phyloP scores from a whole-genome alignment of 1,140 invertebrate species.

The Tetranychus urticae region DNA sequence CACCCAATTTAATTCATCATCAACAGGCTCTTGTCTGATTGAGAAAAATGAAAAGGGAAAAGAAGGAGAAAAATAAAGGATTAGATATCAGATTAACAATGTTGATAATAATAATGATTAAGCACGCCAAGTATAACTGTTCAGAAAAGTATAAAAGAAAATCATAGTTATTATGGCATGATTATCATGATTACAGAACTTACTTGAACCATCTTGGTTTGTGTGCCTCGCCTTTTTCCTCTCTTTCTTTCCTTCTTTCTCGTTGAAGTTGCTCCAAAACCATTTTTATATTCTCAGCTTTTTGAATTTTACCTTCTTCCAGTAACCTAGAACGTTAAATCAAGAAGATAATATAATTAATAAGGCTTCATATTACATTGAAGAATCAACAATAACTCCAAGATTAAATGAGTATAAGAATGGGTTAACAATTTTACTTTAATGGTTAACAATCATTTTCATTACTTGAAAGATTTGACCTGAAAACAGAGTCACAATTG shows the following conservation, averaged over 20 bases:
- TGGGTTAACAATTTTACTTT: too few relatives aligned
- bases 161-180: not conserved
- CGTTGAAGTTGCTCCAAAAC: slow-evolving; percentile 40
- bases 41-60: not conserved
- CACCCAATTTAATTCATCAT: slow-evolving; percentile 31
- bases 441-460: too few relatives aligned
- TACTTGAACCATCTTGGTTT: slow-evolving; percentile 38
- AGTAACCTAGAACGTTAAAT: slow-evolving; percentile 17
- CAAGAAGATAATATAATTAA: not conserved
- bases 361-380: slow-evolving; percentile 12
- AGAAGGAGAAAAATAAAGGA: not conserved
- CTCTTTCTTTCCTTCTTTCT: slow-evolving; percentile 34
- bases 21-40: slow-evolving; percentile 7
- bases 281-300: slow-evolving; percentile 42
- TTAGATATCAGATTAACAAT: not conserved
- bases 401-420: too few relatives aligned
- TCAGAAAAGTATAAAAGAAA: too few relatives aligned
- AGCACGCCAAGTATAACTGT: too few relatives aligned
- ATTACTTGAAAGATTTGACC: too few relatives aligned
- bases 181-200: slow-evolving; percentile 8
- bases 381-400: too few relatives aligned
- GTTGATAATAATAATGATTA: not conserved
- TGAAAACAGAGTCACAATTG: too few relatives aligned
- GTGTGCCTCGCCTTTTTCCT: slow-evolving; percentile 27
- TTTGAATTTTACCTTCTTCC: slow-evolving; percentile 45